Percentiles rank a stretch among this genome's conserved stretches.
Conservation (phyloP, 2,888 invertebrate genomes). For the Bugulina stolonifera region DNA sequence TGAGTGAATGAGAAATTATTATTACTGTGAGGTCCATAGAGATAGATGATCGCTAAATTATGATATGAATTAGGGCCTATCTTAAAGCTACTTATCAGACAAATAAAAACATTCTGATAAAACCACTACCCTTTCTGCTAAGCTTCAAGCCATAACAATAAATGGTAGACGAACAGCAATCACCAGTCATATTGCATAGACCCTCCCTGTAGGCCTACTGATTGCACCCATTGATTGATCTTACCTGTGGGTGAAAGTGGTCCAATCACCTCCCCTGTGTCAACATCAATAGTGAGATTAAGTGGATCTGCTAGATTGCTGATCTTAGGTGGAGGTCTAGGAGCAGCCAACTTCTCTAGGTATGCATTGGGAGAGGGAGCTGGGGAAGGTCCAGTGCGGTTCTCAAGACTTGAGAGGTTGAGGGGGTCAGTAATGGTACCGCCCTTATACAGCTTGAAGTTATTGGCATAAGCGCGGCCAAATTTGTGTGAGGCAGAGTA, state of each 20-base stretch:
- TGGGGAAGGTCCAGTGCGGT: not conserved
- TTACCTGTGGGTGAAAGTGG: conserved; percentile 19
- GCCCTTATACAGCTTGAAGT: conserved; percentile 10
- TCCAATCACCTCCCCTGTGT: conserved; percentile 19
- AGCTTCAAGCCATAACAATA: too few relatives aligned
- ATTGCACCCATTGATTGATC: not conserved
- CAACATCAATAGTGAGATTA: conserved; percentile 59
- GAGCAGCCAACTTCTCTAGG: conserved; percentile 8
- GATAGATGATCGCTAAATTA: too few relatives aligned
- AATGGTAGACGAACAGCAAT: too few relatives aligned
- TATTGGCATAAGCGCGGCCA: not conserved
- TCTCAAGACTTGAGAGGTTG: not conserved
- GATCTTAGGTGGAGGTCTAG: conserved; percentile 69
- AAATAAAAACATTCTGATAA: too few relatives aligned
- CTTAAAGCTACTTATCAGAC: too few relatives aligned
- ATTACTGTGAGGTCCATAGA: too few relatives aligned
- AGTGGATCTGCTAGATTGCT: conserved; percentile 67
- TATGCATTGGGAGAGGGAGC: conserved; percentile 7
- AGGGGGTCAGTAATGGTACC: conserved; percentile 7
- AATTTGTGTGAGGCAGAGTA: not conserved
- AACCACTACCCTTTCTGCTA: too few relatives aligned
- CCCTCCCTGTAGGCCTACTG: too few relatives aligned
- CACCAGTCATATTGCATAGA: too few relatives aligned
- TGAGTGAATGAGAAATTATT: too few relatives aligned
- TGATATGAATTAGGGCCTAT: too few relatives aligned